phyloP scores from a whole-genome alignment of 2,888 invertebrate species.

The Eupithecia tripunctaria region DNA sequence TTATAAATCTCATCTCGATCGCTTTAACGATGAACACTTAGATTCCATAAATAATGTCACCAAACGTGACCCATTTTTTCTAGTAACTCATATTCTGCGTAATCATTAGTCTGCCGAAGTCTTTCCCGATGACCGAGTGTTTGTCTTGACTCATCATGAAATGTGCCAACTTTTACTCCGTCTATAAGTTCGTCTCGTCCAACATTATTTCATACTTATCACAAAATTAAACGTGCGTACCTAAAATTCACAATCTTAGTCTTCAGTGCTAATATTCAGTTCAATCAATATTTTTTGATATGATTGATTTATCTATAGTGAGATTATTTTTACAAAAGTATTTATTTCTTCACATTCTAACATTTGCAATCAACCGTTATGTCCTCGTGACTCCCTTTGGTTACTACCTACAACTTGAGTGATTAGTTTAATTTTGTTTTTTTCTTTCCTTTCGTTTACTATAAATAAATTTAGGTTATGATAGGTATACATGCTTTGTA shows the following conservation, averaged over 20 bases:
- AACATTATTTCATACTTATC: neutral
- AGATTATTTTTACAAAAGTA: neutral
- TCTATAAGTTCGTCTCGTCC: slow-evolving; percentile 14
- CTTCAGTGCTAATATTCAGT: no score
- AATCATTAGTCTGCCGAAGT: slow-evolving; percentile 31
- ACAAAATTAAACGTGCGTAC: no score
- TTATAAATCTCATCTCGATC: neutral
- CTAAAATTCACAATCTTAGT: no score
- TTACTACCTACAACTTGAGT: no score
- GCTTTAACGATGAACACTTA: slow-evolving; percentile 6
- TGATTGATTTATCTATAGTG: neutral
- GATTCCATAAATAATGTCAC: neutral
- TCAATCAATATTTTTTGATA: no score
- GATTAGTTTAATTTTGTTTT: no score
- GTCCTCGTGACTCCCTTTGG: neutral
- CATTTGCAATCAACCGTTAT: neutral
- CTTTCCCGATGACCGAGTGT: slow-evolving; percentile 30
- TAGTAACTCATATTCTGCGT: slow-evolving; percentile 16
- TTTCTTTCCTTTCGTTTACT: no score
- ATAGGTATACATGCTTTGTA: no score
- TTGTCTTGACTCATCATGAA: slow-evolving; percentile 34
- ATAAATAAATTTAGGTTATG: no score
- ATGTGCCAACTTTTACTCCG: slow-evolving; percentile 30
- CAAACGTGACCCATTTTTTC: slow-evolving; percentile 20
- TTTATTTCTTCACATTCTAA: neutral